Percentiles rank a stretch among this genome's conserved stretches.
Conservation (phyloP, 2,888 invertebrate genomes). For the Muscina levida region DNA sequence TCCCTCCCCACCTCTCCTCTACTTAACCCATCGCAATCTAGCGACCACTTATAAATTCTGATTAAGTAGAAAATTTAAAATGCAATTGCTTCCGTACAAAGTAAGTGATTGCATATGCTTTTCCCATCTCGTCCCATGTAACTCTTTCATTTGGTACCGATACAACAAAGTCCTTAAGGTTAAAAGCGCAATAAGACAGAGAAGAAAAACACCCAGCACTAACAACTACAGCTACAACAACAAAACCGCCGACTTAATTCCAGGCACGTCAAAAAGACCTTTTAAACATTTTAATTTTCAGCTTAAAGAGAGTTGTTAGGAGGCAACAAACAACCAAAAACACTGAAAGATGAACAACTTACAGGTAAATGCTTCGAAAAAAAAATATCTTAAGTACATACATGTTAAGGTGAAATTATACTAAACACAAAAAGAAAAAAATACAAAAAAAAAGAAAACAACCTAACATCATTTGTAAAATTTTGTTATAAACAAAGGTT, state of each 20-base stretch:
- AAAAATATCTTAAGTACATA: neutral
- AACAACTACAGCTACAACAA: neutral
- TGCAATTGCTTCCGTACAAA: slow-evolving; percentile 14
- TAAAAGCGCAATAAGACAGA: neutral
- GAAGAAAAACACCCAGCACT: neutral
- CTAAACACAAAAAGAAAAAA: neutral
- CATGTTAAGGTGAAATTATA: slow-evolving; percentile 14
- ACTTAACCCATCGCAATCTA: too few relatives aligned
- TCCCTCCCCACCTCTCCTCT: too few relatives aligned
- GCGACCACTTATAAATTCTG: slow-evolving; percentile 14
- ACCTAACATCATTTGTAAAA: slow-evolving; percentile 26
- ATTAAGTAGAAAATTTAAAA: neutral
- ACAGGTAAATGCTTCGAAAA: neutral
- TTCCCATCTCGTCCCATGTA: too few relatives aligned
- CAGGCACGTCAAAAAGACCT: slow-evolving; percentile 17
- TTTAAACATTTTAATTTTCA: slow-evolving; percentile 22
- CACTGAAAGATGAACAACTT: too few relatives aligned
- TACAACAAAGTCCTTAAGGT: slow-evolving; percentile 11
- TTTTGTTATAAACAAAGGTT: slow-evolving; percentile 25
- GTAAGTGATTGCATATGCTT: too few relatives aligned
- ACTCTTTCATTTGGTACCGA: neutral
- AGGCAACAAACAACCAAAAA: neutral
- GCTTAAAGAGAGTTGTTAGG: neutral
- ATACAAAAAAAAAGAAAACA: slow-evolving; percentile 2
- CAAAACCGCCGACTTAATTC: slow-evolving; percentile 1